Percentiles rank a stretch among this genome's conserved stretches.
These are phyloP conservation scores for Danio aesculapii DNA, from an alignment of 2,797 vertebrate species.

Conservation along the genomic window DNA sequence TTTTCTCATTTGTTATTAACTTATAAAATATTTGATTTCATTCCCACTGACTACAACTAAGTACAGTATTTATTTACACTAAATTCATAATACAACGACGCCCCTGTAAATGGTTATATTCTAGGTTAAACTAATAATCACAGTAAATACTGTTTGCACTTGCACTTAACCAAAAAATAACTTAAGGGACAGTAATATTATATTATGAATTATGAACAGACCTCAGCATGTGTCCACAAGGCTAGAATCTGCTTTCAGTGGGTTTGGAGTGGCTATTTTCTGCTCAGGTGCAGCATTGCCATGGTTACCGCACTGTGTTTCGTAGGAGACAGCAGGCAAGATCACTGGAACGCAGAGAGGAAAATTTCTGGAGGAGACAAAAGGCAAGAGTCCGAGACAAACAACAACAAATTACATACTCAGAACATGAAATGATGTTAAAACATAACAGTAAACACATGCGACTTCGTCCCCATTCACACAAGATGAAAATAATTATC, in stretches of 20 bases:
- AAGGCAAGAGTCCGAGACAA: slow-evolving; percentile 12
- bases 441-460: neutral
- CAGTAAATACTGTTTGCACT: no score
- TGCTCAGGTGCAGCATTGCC: slow-evolving; percentile 55
- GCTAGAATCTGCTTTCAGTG: slow-evolving; percentile 34
- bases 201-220: neutral
- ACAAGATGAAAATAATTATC: no score
- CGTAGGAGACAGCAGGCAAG: slow-evolving; percentile 47
- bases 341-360: slow-evolving; percentile 40
- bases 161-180: neutral
- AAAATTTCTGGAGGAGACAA: slow-evolving; percentile 20
- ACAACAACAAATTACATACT: neutral
- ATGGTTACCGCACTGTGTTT: slow-evolving; percentile 49
- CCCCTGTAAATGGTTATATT: neutral
- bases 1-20: no score
- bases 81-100: neutral
- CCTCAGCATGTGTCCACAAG: neutral
- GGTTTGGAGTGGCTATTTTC: slow-evolving; percentile 35
- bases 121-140: neutral
- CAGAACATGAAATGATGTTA: neutral
- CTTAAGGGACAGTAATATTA: neutral
- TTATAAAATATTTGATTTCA: no score
- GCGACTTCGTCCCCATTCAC: neutral
- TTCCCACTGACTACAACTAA: no score
- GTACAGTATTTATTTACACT: neutral